Conservation (phyloP, 2,113 vertebrate species). For the Paramormyrops kingsleyae region DNA sequence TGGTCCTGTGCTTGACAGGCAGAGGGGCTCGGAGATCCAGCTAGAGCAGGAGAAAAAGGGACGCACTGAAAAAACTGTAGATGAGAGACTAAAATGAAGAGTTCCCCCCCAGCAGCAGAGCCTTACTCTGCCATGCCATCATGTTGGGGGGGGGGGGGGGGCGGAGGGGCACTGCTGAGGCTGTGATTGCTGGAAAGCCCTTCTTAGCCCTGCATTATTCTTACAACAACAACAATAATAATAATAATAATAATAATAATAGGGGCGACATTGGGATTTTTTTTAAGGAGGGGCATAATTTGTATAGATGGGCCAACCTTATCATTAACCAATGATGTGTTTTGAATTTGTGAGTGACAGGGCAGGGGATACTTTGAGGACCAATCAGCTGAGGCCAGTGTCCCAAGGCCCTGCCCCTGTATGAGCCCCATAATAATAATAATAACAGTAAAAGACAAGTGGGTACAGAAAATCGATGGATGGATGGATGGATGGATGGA, state of each 20-base stretch:
- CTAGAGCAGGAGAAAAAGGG: neutral
- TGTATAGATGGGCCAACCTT: neutral
- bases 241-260: neutral
- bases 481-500: too few species aligned
- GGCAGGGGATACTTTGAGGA: neutral
- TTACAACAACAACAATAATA: neutral
- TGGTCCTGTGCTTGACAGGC: neutral
- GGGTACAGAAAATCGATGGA: neutral
- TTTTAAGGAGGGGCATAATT: neutral
- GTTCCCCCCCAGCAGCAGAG: neutral
- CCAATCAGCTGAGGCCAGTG: neutral
- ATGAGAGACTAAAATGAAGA: neutral
- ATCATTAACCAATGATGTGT: neutral
- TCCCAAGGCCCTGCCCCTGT: neutral
- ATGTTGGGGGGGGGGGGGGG: neutral
- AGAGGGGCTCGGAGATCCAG: neutral
- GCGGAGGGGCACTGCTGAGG: neutral
- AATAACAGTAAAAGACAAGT: neutral
- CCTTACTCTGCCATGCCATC: neutral
- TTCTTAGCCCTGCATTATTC: neutral
- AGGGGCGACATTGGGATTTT: neutral
- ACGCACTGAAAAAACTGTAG: neutral
- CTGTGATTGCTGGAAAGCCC: neutral
- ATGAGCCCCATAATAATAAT: neutral
- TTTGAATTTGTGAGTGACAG: neutral